Base-by-base conservation (phyloP, 2,888 invertebrate genomes). In the Hemistola chrysoprasaria region DNA sequence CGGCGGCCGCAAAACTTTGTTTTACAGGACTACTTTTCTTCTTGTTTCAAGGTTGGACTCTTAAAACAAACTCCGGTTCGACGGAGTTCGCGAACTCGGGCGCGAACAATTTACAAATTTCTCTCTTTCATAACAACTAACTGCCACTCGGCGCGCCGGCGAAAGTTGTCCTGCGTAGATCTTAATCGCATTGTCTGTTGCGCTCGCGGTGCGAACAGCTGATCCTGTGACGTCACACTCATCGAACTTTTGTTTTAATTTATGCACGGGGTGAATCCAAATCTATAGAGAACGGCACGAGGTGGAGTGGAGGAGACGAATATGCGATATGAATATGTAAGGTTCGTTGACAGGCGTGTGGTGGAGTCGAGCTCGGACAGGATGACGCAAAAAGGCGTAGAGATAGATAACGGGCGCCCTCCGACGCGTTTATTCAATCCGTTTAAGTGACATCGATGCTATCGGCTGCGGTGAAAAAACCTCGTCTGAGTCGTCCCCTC, bases 31-130 rank as follows among this genome's bases (percentile, higher is more conserved):
- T 90, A 90, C 90, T 90, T 90, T 89, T 90, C 88, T 90, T 89
- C 90, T 89, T 89, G 90, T 90, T 90, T 90, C 90, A 90, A 90
- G 90, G 90, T 90, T 89, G 89, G 87, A 90, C 90, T 90, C 90
- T 90, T 90, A 90, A 90, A 90, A 90, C 90, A 90, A 90, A 90
- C 90, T 88, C 88, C 83, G 68, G 88, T 87, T 87, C 87, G 88
- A 87, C 87, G 86, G 87, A 89, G 89, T 89, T 89, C 87, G 86
- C 86, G 89, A 90, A 89, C 89, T 89, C 89, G 87, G 84, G 88
- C 87, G 88, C 89, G 87, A 89, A 90, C 90, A 90, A 90, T 90
- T 90, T 90, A 90, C 90, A 90, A 90, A 90, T 90, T 90, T 90
- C 90, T 90, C 89, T 88, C 88, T 88, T 88, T 88, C 89, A 89